Evolutionary conservation across 2,113 vertebrate species (phyloP).

Genomic region (Mola mola): DNA sequence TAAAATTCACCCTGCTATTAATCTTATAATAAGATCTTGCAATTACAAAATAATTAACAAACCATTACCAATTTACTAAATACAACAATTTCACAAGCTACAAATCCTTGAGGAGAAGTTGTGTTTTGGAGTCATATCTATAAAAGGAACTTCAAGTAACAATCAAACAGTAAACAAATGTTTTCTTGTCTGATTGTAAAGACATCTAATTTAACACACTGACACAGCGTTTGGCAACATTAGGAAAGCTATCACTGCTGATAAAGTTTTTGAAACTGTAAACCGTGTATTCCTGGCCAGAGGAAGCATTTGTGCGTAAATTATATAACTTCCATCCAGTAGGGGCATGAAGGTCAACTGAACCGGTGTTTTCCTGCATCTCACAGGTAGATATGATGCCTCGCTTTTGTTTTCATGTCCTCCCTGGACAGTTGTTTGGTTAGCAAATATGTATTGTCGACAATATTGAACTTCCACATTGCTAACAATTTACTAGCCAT

Average conservation of each 20-base stretch:
- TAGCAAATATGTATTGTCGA: conserved; percentile 28
- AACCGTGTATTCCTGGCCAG: conserved; percentile 3
- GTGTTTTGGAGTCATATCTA: too few species aligned
- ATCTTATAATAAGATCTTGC: too few species aligned
- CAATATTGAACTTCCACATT: conserved; percentile 22
- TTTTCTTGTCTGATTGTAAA: conserved; percentile 32
- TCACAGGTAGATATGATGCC: neutral
- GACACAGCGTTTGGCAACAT: conserved; percentile 19
- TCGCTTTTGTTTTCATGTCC: conserved; percentile 18
- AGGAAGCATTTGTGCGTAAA: conserved; percentile 24
- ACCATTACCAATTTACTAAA: too few species aligned
- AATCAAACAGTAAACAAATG: too few species aligned
- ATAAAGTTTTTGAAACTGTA: conserved; percentile 27
- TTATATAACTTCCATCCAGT: conserved; percentile 15
- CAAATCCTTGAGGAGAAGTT: too few species aligned
- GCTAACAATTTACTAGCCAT: conserved; percentile 49
- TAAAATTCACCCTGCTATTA: too few species aligned
- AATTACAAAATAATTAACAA: too few species aligned
- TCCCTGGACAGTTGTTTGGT: conserved; percentile 24
- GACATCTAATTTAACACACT: conserved; percentile 30
- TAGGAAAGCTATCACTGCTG: conserved; percentile 25
- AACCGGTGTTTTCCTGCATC: conserved; percentile 17
- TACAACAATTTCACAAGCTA: too few species aligned
- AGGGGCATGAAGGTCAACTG: conserved; percentile 7
- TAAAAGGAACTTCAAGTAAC: too few species aligned